Percentiles rank a stretch among this genome's conserved stretches.
Conservation (phyloP, 2,797 vertebrate species). For the Microhierax caerulescens region DNA sequence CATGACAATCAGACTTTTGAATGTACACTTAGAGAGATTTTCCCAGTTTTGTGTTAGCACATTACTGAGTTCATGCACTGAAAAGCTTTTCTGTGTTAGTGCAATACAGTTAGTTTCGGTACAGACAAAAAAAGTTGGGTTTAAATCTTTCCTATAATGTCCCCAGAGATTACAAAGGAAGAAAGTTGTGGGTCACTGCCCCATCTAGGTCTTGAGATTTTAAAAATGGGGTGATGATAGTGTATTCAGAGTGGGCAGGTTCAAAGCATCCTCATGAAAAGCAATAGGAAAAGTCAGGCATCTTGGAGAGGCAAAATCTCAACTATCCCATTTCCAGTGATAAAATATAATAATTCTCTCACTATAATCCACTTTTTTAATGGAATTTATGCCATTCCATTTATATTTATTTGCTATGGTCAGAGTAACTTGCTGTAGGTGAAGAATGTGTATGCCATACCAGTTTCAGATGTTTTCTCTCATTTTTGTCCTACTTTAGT, state of each 20-base stretch:
- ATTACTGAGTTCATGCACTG: neutral
- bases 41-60: neutral
- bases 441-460: neutral
- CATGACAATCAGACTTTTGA: conserved; percentile 1
- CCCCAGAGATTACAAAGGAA: neutral
- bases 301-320: neutral
- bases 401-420: conserved; percentile 32
- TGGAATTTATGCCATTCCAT: neutral
- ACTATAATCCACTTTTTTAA: conserved; percentile 6
- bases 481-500: neutral
- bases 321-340: neutral
- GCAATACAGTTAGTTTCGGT: neutral
- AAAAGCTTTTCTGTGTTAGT: neutral
- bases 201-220: neutral
- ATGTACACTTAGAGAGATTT: neutral
- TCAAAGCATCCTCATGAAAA: neutral
- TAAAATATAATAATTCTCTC: conserved; percentile 2
- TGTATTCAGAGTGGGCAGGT: neutral
- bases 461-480: neutral
- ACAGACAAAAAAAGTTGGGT: neutral
- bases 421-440: neutral
- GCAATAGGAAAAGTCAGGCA: neutral
- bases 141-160: neutral
- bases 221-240: neutral
- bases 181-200: neutral